Evolutionary conservation across 1,140 invertebrate species (phyloP), one percentile per base, ranked within the genome.

Genomic region (Drosophila varians): DNA sequence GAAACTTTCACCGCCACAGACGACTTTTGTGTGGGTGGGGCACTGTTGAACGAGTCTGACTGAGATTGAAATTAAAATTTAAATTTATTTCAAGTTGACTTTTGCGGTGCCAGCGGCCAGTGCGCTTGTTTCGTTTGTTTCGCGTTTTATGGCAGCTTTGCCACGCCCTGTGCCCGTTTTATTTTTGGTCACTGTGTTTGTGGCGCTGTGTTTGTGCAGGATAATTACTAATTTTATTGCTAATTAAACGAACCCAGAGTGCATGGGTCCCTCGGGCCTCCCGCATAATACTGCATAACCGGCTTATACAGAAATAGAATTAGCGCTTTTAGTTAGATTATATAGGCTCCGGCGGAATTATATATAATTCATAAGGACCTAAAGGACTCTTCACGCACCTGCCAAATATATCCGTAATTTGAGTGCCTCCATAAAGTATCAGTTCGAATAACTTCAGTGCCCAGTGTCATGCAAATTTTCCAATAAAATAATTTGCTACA

Each of bases 31-130:
- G 55, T 53, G 26, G 36, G 74, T 80, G 55, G 49, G 26, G 36
- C 51, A 28, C 69, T 75, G 55, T 68, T 65, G 45, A 14, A 23
- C 58, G 51, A 65, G 46, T 43, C 19, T 42, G 47, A 74, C 60
- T 42, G 58, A 77, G 80, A 87, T 86, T 86, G 62, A 87, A 86
- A 86, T 87, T 77, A 86, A 87, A 86, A 76, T 80, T 80, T 62
- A 66, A 86, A 87, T 86, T 77, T 86, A 87, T 86, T 87, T 86
- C 57, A 68, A 80, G 76, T 79, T 86, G 72, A 86, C 58, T 86
- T 76, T 73, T 84, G 80, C 73, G 71, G 65, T 60, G 58, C 64
- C 74, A 68, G 43, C 46, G 54, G 48, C 36, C 4, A 16, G 36
- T 12, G 9, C n/a, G 36, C 14, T 38, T 38, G 23, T 43, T 64